Percentiles rank a stretch among this genome's conserved stretches.
phyloP scores from a whole-genome alignment of 92 coral and sea anemone species.

The Anthopleura xanthogrammica region DNA sequence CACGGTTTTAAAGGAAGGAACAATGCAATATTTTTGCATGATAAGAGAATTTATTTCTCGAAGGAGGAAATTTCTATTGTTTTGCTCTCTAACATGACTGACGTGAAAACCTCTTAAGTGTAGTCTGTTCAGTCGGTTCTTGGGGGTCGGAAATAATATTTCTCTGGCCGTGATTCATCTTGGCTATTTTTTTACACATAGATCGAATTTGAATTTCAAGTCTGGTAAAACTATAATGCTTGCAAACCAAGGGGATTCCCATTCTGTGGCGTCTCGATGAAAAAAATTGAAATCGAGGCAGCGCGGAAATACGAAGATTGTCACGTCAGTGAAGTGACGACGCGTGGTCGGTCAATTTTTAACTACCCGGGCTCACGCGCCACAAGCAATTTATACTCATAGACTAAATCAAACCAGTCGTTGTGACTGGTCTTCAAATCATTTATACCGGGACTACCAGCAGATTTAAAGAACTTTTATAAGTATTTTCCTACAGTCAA shows the following conservation, averaged over 20 bases:
- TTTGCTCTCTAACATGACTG: too few relatives aligned
- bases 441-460: conserved; percentile 15
- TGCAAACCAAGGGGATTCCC: conserved; percentile 49
- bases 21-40: too few relatives aligned
- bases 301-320: conserved; percentile 14
- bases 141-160: too few relatives aligned
- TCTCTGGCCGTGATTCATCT: too few relatives aligned
- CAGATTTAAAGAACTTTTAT: conserved; percentile 1
- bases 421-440: conserved; percentile 22
- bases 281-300: conserved; percentile 18
- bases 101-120: too few relatives aligned
- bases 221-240: neutral
- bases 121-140: too few relatives aligned
- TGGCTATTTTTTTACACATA: neutral
- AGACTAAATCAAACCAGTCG: conserved; percentile 16
- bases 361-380: conserved; percentile 1
- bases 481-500: neutral
- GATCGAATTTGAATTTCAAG: neutral
- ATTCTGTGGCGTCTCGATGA: neutral
- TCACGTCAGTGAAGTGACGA: conserved; percentile 15
- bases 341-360: conserved; percentile 26
- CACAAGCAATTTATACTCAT: neutral
- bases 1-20: too few relatives aligned
- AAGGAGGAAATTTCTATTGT: too few relatives aligned
- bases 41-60: too few relatives aligned